phyloP scores from a whole-genome alignment of 2,888 invertebrate genomes.

The Diachrysia chrysitis region DNA sequence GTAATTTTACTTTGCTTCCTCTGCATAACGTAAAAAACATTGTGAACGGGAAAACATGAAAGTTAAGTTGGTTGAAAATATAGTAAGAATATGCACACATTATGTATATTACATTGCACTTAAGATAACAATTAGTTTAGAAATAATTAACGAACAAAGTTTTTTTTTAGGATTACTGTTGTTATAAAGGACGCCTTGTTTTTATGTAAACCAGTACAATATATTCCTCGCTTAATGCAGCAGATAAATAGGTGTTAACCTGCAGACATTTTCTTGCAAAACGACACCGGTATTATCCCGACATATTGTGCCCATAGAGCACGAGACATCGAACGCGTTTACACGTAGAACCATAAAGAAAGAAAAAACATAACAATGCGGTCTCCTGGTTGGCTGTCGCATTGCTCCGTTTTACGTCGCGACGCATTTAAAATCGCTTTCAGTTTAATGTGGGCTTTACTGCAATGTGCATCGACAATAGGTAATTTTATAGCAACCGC shows the following conservation, averaged over 20 bases:
- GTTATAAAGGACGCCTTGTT: too few species aligned
- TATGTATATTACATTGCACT: neutral
- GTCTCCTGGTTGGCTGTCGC: constrained; percentile 54
- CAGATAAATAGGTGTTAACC: constrained; percentile 16
- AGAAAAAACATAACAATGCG: constrained; percentile 57
- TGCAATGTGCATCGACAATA: constrained; percentile 79
- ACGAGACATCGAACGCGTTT: constrained; percentile 62
- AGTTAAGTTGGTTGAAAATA: neutral
- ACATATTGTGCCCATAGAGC: constrained; percentile 54
- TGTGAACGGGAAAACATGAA: constrained; percentile 22
- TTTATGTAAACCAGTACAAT: neutral
- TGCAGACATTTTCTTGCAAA: constrained; percentile 23
- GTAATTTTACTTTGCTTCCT: constrained; percentile 31
- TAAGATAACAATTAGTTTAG: too few species aligned
- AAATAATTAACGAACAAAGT: too few species aligned
- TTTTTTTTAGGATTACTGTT: too few species aligned
- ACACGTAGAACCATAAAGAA: constrained; percentile 63
- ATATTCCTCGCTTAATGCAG: neutral
- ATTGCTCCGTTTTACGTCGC: constrained; percentile 71
- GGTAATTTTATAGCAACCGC: constrained; percentile 77
- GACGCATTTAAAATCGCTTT: constrained; percentile 81
- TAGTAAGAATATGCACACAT: neutral
- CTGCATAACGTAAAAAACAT: constrained; percentile 39
- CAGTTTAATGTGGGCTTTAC: constrained; percentile 80
- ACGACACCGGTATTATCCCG: constrained; percentile 30